Conservation (phyloP, 2,888 invertebrate species). For the Coelogynopora nodosa region DNA sequence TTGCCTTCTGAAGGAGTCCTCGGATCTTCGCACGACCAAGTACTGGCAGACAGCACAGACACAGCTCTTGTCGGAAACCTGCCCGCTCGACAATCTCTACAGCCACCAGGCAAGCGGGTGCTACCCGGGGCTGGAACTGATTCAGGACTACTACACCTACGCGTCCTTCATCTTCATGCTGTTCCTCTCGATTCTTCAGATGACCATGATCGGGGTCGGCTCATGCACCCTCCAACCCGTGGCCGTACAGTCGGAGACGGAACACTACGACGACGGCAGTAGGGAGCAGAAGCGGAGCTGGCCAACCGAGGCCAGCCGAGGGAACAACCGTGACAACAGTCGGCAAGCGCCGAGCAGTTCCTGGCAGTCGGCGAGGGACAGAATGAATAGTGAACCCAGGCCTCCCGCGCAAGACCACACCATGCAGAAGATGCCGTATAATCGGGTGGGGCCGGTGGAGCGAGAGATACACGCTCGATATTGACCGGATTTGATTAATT, state of each 20-base stretch:
- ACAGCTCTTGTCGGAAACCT: background rate
- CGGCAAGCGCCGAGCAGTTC: background rate
- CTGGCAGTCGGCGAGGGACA: background rate
- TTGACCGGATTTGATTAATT: too few species aligned
- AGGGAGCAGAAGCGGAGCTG: too few species aligned
- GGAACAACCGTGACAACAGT: background rate
- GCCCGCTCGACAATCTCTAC: background rate
- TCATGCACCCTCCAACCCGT: background rate
- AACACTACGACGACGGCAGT: background rate
- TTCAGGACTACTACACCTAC: background rate
- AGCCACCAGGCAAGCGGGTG: background rate
- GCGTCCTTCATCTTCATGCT: background rate
- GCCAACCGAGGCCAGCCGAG: conserved; percentile 11
- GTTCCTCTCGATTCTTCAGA: background rate
- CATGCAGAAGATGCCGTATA: background rate
- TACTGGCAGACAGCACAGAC: background rate
- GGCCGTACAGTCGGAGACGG: background rate
- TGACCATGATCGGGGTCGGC: background rate
- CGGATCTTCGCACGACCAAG: background rate
- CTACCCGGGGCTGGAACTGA: background rate
- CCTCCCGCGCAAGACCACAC: background rate
- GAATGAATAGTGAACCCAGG: too few species aligned
- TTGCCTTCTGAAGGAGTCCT: background rate
- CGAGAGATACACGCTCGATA: too few species aligned
- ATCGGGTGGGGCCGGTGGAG: background rate